A percentile compares a stretch with the other conserved stretches of the same genome.
phyloP scores from a whole-genome alignment of 2,113 vertebrate genomes.

The Myocastor coypus region DNA sequence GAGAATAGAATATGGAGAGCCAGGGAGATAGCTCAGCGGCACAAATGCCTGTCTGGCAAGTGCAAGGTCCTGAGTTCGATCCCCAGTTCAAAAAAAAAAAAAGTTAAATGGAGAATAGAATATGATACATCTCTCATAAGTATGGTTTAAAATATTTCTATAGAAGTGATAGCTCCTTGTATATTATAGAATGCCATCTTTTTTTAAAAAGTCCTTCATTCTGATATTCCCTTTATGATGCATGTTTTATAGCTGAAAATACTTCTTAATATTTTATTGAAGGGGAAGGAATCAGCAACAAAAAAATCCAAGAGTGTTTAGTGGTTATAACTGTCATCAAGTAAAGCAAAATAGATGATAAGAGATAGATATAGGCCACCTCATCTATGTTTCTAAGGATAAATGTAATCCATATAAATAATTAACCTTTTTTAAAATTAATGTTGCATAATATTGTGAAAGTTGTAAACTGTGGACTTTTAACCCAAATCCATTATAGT shows the following conservation, averaged over 20 bases:
- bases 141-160: constrained; percentile 34
- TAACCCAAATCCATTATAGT: background rate
- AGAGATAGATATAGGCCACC: background rate
- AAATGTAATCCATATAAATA: background rate
- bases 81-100: too few species aligned
- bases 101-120: too few species aligned
- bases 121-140: background rate
- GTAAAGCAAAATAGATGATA: constrained; percentile 40
- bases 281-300: background rate
- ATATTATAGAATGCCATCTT: background rate
- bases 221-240: background rate
- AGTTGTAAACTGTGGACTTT: background rate
- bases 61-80: too few species aligned
- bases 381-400: constrained; percentile 36
- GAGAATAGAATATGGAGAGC: background rate
- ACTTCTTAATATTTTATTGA: constrained; percentile 54
- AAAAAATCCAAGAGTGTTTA: background rate
- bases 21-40: too few species aligned
- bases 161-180: background rate
- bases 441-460: constrained; percentile 6
- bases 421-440: background rate
- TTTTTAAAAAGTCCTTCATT: background rate
- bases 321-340: constrained; percentile 24
- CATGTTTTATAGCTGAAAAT: constrained; percentile 43
- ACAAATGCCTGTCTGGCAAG: too few species aligned